Base-by-base conservation (phyloP, 2,888 invertebrate species). In the Sussaba pulchella region DNA sequence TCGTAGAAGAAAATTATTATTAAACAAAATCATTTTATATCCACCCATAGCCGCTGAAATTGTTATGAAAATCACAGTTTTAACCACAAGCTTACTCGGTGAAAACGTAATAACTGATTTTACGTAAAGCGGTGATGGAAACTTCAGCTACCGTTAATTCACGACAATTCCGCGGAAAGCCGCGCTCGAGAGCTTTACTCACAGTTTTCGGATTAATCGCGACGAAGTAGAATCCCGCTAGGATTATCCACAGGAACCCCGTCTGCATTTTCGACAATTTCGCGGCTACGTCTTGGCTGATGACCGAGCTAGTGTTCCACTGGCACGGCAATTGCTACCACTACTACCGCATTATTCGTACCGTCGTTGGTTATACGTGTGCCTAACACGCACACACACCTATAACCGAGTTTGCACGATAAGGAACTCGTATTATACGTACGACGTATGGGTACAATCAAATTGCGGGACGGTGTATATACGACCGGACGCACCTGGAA, bases 131-230 rank as follows among this genome's bases (percentile, higher is more conserved):
- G 21, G n/a, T n/a, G 45, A 64, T 47, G 36, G 21, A 21, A 39
- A 52, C 67, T 47, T 21, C 14, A 52, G 31, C 50, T 66, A 19
- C 19, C 8, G n/a, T 21, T 66, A 17, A 66, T 36, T 36, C 17
- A 36, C 12, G 12, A 9, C 12, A 36, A 21, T 12, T 10, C 1
- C 50, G 47, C 9, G 66, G 3, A 36, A 69, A 54, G 67, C 50
- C 52, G 61, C 10, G 41, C 59, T 10, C 21, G 2, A 31, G 21
- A 41, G 50, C 39, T 50, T 69, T 66, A 36, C 74, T 66, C 41
- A 21, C 43, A 21, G 21, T 31, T 64, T 64, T 63, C 31, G 52
- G 45, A 45, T 57, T 64, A 64, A 64, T 64, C 47, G 70, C 9
- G 45, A 45, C 36, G 24, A 67, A 47, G 39, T n/a, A 57, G 36